Conservation (phyloP, 2,113 vertebrate species). For the Microcebus murinus region DNA sequence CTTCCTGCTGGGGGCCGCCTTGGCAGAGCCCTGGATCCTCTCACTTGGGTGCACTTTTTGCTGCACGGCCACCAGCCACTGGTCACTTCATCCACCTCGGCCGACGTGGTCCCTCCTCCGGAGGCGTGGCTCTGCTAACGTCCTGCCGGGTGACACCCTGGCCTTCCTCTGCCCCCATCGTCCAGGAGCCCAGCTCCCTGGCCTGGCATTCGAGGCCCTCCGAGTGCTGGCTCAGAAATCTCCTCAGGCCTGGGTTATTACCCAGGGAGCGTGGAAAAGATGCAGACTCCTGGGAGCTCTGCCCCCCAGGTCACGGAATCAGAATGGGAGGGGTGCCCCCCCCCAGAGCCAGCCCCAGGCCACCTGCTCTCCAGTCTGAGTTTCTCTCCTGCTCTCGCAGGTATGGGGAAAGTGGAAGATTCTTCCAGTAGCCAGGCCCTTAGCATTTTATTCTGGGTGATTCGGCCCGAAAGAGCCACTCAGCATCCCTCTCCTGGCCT, state of each 20-base stretch:
- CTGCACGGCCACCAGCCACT: background rate
- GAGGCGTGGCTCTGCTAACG: fast-evolving
- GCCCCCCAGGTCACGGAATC: fast-evolving
- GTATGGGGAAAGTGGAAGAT: background rate
- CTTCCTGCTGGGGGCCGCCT: background rate
- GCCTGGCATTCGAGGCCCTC: background rate
- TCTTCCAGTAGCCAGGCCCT: background rate
- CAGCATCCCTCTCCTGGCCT: background rate
- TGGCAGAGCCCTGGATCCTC: too few species aligned
- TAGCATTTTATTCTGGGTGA: background rate
- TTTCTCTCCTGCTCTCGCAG: background rate
- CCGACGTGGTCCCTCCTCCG: fast-evolving
- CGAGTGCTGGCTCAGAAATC: fast-evolving
- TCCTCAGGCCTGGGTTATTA: fast-evolving
- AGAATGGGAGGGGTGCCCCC: too few species aligned
- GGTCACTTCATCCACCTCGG: background rate
- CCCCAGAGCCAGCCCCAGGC: background rate
- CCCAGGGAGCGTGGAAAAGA: background rate
- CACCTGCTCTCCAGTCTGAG: background rate
- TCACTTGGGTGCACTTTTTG: background rate
- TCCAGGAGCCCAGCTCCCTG: fast-evolving
- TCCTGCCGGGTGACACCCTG: too few species aligned
- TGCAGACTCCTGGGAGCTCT: fast-evolving
- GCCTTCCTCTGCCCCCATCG: background rate
- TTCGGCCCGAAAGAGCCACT: background rate